These are phyloP conservation scores for Agrotis ipsilon DNA, from an alignment of 2,888 invertebrate genomes.

Conservation along the genomic window DNA sequence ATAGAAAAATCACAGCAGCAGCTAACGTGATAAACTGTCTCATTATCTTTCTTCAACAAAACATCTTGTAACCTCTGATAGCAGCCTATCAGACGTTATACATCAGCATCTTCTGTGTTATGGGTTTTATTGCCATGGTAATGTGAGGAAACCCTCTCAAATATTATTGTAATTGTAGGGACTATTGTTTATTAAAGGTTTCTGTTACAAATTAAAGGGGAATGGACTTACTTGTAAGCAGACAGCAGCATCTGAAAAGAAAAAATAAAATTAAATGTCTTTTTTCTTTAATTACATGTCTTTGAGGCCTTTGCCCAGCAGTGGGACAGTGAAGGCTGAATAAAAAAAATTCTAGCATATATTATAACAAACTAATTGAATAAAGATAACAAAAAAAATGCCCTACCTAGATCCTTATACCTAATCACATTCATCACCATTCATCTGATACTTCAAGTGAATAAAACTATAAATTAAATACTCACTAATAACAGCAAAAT, in stretches of 20 bases:
- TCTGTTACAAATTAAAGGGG: conserved; percentile 2
- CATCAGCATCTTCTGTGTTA: conserved; percentile 35
- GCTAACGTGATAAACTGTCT: background rate
- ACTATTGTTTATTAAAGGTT: conserved; percentile 38
- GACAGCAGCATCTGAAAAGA: background rate
- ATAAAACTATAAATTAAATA: no score
- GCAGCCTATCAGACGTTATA: conserved; percentile 18
- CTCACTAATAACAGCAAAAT: no score
- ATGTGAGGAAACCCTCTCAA: conserved; percentile 40
- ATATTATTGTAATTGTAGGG: conserved; percentile 47
- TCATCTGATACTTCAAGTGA: no score
- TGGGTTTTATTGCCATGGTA: conserved; percentile 34
- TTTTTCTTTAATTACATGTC: no score
- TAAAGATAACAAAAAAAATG: no score
- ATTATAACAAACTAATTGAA: no score
- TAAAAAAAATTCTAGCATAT: no score
- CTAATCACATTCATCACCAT: no score
- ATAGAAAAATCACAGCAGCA: no score
- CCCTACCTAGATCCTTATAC: no score
- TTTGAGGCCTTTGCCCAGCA: no score
- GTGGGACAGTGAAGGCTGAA: no score
- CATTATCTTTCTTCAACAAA: background rate
- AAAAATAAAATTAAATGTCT: background rate
- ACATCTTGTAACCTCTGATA: background rate
- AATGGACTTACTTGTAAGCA: background rate